These are phyloP conservation scores for Phyllostomus discolor DNA, from an alignment of 2,113 vertebrate genomes.

Conservation along the genomic window DNA sequence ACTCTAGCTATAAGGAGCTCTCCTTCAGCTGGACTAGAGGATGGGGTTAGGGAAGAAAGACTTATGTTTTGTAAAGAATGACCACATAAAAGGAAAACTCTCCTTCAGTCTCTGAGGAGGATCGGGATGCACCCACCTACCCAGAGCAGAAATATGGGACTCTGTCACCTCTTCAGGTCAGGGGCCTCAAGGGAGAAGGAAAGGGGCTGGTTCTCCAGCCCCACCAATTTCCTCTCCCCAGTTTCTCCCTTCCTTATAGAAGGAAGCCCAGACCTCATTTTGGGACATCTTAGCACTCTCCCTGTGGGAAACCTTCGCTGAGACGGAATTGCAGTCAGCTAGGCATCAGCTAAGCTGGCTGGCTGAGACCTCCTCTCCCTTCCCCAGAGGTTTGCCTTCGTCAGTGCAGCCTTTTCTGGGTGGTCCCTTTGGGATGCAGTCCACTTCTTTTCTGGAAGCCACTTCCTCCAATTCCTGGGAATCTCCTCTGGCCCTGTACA, in stretches of 20 bases:
- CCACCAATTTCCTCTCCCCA: neutral
- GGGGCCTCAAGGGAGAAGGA: neutral
- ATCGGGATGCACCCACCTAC: neutral
- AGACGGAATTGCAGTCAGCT: neutral
- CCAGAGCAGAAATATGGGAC: neutral
- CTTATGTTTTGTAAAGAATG: neutral
- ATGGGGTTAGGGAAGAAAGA: neutral
- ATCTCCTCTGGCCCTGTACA: neutral
- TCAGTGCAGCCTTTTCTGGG: neutral
- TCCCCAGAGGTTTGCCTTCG: neutral
- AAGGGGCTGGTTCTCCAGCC: neutral
- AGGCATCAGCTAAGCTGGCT: neutral
- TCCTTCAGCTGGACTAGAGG: neutral
- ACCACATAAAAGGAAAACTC: neutral
- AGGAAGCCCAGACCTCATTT: neutral
- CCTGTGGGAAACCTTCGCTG: neutral
- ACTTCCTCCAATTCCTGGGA: neutral
- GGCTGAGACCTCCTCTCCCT: neutral
- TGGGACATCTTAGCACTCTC: neutral
- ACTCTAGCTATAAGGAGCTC: neutral
- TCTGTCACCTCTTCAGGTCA: neutral
- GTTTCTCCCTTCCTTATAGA: neutral
- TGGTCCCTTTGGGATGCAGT: neutral
- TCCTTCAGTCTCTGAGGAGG: neutral
- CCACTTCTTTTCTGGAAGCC: neutral